phyloP scores from a whole-genome alignment of 2,888 invertebrate species.

The Monopis laevigella region DNA sequence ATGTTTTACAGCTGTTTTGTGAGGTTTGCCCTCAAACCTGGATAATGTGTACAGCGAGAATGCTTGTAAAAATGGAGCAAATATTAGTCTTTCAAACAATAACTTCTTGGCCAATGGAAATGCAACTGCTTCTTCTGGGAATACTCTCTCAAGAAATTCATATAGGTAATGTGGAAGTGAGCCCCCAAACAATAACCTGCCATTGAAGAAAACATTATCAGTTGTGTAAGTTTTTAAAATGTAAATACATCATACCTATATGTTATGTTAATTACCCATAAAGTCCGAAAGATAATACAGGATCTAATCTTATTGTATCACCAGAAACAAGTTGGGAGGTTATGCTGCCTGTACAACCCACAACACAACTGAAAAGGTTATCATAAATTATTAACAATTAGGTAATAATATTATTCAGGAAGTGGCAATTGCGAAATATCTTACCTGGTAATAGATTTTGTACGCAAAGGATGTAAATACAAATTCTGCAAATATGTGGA shows the following conservation, averaged over 20 bases:
- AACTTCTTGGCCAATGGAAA: conserved; percentile 69
- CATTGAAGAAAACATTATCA: no score
- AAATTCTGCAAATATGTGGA: conserved; percentile 79
- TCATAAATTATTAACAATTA: background rate
- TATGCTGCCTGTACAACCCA: conserved; percentile 77
- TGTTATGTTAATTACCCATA: conserved; percentile 71
- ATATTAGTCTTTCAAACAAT: conserved; percentile 76
- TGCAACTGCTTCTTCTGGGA: conserved; percentile 67
- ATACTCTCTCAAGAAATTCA: conserved; percentile 66
- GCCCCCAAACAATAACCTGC: conserved; percentile 81
- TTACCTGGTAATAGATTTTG: conserved; percentile 84
- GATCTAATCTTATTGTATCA: conserved; percentile 69
- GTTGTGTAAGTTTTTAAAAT: background rate
- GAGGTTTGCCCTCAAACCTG: conserved; percentile 80
- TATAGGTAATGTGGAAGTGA: conserved; percentile 84
- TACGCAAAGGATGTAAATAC: conserved; percentile 78
- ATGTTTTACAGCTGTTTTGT: conserved; percentile 70
- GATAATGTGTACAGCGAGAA: conserved; percentile 79
- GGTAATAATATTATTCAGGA: background rate
- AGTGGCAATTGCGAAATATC: conserved; percentile 19
- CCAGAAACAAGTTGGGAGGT: conserved; percentile 79
- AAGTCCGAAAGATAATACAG: conserved; percentile 75
- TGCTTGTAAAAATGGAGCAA: conserved; percentile 76
- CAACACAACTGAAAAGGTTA: conserved; percentile 70
- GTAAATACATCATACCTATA: background rate